Evolutionary conservation across 2,888 invertebrate genomes (phyloP), one percentile per base, ranked within the genome.

Genomic region (Metopia argyrocephala): DNA sequence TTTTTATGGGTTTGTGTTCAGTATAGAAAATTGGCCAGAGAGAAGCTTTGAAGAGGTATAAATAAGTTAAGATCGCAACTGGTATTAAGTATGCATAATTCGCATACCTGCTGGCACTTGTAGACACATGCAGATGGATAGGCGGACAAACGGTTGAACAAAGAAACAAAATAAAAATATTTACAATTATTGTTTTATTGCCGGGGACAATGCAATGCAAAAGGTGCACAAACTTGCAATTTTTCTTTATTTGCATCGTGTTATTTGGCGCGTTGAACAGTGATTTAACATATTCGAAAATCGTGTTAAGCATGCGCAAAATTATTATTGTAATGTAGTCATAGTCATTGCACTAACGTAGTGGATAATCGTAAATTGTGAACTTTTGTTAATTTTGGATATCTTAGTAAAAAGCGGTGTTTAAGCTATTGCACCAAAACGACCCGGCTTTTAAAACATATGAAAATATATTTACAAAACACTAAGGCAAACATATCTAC

Each of bases 291-390:
- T 81, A 81, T 78, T 74, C 61, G 74, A 45, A 75, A 66, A 70
- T 81, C 81, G 78, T 81, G 81, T 81, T 78, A 46, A 74, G 81
- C 81, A 81, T 81, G 81, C 78, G 78, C 81, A 81, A 81, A 74
- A 78, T 48, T 15, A 45, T 65, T 65, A 65, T 45, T 54, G 38
- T 9, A 18, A 52, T 2, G 21, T 50, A 48, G 28, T 25, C 66
- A 75, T 38, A 38, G 38, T 69, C 54, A 62, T 25, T 23, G 52
- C 23, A 56, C 68, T 54, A 76, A 45, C 74, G 54, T 70, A 28
- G 61, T 66, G 57, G 65, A 48, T 56, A 74, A 74, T 74, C 25
- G 65, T 59, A 69, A 54, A 48, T 68, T 70, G 48, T 65, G 61
- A 61, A 52, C 68, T 76, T 23, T 56, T 70, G 65, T 69, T 74